Evolutionary conservation across 1,140 invertebrate species (phyloP), one percentile per base, ranked within the genome.

Genomic region (Camponotus floridanus): DNA sequence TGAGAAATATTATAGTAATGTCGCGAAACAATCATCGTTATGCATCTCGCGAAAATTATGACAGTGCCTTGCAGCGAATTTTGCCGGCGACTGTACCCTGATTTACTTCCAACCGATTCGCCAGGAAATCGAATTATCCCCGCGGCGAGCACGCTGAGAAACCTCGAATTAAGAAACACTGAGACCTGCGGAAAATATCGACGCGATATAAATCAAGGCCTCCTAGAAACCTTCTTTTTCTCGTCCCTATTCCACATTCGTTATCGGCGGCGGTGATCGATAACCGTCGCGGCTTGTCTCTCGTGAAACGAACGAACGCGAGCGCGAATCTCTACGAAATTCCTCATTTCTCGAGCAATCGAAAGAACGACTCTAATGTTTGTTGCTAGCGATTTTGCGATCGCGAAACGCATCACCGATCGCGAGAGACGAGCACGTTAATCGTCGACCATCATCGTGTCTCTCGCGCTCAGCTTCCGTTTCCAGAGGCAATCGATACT

Each of bases 131-230:
- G 93, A 94, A 94, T 94, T 94, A 95, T 91, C 88, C 86, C 89
- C 89, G 88, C 90, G 71, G 87, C 86, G 88, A 86, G 90, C 90
- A 87, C 88, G 85, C 85, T 88, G 88, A 91, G 93, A 92, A 91
- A 92, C 92, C 91, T 93, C 94, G 93, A 94, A 95, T 95, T 94
- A 95, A 94, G 94, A 94, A 95, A 94, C 92, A 94, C 94, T 94
- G 94, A 95, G 93, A 92, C 84, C 87, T 92, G 93, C 94, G 93
- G 91, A 94, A 94, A 95, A 94, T 94, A 94, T 94, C 94, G 91
- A 91, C 87, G 86, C 93, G 92, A 93, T 94, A 94, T 94, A 94
- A 95, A 95, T 95, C 94, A 94, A 90, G 89, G 84, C 91, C 86
- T 92, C 89, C 92, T 91, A 87, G 89, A 91, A 92, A 89, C 91